Conservation (phyloP, 1,140 invertebrate genomes). For the Drosophila sucinea region DNA sequence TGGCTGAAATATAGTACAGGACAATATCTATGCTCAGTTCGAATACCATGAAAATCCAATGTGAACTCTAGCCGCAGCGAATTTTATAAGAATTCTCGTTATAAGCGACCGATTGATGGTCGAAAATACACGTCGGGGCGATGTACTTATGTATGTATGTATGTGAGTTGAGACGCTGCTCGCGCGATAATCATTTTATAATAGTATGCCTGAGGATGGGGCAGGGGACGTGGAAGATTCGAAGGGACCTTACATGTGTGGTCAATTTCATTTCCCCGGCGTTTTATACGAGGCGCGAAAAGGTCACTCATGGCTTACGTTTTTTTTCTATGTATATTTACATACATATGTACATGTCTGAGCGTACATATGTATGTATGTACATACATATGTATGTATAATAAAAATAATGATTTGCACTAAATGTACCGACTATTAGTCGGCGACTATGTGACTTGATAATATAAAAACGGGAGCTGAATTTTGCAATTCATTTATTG, state of each 20-base stretch:
- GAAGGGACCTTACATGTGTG: no score
- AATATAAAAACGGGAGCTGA: slow-evolving; percentile 17
- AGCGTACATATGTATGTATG: not conserved
- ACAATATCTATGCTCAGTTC: not conserved
- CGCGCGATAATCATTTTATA: slow-evolving; percentile 28
- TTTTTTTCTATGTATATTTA: no score
- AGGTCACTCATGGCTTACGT: no score
- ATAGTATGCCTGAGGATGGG: not conserved
- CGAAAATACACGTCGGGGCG: not conserved
- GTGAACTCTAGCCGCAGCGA: slow-evolving; percentile 33
- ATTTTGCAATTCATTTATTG: slow-evolving; percentile 47
- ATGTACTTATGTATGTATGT: no score
- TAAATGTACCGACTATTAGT: slow-evolving; percentile 6
- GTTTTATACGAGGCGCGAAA: not conserved
- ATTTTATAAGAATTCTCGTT: slow-evolving; percentile 71
- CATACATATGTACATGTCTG: no score
- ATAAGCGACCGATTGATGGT: slow-evolving; percentile 29
- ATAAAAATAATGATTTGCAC: slow-evolving; percentile 54
- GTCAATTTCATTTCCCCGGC: not conserved
- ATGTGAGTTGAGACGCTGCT: not conserved
- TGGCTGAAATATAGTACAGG: not conserved
- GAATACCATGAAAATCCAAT: slow-evolving; percentile 43
- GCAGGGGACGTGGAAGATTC: slow-evolving; percentile 10
- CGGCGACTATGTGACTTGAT: not conserved
- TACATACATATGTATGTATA: slow-evolving; percentile 14